Evolutionary conservation across 2,113 vertebrate genomes (phyloP), one percentile per base, ranked within the genome.

Genomic region (Mus pahari): DNA sequence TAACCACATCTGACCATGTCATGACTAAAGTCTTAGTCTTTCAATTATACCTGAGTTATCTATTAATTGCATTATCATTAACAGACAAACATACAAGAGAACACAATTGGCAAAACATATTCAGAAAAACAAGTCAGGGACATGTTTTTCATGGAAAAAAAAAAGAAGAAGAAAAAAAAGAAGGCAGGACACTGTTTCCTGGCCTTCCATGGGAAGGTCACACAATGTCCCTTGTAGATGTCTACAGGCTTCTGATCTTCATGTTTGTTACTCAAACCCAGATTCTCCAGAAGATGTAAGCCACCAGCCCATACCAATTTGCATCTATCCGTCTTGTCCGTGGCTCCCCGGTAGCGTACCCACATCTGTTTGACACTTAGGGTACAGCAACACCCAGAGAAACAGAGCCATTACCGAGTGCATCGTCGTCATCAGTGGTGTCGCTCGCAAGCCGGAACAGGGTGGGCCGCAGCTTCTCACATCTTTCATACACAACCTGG

Each of bases 361-460:
- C 2, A 3, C 0, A 5, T 3, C 36, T 48, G 12, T 16, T 71
- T 4, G n/a, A 10, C 22, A 28, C 42, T 42, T 4, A 0, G n/a
- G 2, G 19, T 16, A 14, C 48, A 3, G 39, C 74, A 14, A 36
- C 0, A 10, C 33, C 10, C 0, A 20, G 9, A 45, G 75, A 26
- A 73, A 6, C 5, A 17, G 53, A 24, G 17, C 33, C 0, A 2
- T 86, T 97, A 99, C 99, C 99, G 6, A 99, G 98, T 0, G 98
- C 99, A 0, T 97, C 98, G 0, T 99, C 99, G 0, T 99, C 98
- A 0, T 99, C 98, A 0, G 97, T 97, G 0, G 99, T 99, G 91
- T 99, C 99, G 0, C 98, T 99, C 36, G 99, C 99, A 60, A 99
- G 98, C 62, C 99, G 99, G 95, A 99, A 99, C 7, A 99, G 98